These are phyloP conservation scores for Encarsia formosa DNA, from an alignment of 2,888 invertebrate genomes.

Conservation along the genomic window DNA sequence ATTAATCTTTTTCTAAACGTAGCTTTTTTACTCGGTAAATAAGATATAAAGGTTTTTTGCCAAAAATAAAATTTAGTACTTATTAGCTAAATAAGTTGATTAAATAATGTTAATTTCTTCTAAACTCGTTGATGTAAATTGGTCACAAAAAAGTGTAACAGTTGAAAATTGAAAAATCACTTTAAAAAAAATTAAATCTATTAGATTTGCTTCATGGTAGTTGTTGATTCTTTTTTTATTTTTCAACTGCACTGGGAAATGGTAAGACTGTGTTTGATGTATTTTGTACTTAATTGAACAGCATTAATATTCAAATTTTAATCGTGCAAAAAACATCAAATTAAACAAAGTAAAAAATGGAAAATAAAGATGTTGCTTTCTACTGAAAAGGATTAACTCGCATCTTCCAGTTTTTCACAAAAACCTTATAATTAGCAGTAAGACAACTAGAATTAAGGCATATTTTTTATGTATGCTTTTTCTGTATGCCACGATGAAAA, in stretches of 20 bases:
- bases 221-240: conserved; percentile 17
- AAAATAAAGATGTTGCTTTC: conserved; percentile 22
- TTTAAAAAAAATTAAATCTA: conserved; percentile 3
- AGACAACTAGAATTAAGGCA: conserved; percentile 41
- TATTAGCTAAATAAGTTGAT: conserved; percentile 41
- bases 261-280: no score
- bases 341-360: conserved; percentile 19
- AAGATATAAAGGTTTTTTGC: conserved; percentile 44
- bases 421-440: conserved; percentile 23
- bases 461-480: conserved; percentile 53
- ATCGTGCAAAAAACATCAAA: conserved; percentile 5
- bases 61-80: conserved; percentile 50
- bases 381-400: conserved; percentile 32
- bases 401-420: conserved; percentile 43
- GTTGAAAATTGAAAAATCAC: conserved; percentile 15
- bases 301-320: no score
- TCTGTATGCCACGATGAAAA: conserved; percentile 47
- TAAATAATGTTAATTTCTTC: conserved; percentile 17
- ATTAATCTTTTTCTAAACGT: conserved; percentile 33
- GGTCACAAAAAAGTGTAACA: conserved; percentile 11
- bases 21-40: conserved; percentile 48
- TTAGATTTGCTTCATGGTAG: background rate
- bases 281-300: no score
- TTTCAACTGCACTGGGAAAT: conserved; percentile 17
- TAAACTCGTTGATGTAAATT: conserved; percentile 21